These are phyloP conservation scores for Scomber japonicus DNA, from an alignment of 2,113 vertebrate genomes.

Conservation along the genomic window DNA sequence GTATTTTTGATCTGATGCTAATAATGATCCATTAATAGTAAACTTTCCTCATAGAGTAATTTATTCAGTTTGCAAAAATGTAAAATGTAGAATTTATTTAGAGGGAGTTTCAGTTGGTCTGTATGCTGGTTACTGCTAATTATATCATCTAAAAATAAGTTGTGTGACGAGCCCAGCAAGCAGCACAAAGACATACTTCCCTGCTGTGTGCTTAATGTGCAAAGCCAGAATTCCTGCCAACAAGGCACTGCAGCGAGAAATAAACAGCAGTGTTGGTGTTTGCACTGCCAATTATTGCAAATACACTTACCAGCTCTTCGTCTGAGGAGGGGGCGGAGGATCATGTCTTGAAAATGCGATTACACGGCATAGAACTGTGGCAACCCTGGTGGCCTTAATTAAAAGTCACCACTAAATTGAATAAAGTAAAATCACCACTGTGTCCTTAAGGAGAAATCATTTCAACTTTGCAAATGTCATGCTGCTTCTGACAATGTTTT, in stretches of 20 bases:
- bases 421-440: not conserved
- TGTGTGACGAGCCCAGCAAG: conserved; percentile 11
- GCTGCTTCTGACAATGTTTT: not conserved
- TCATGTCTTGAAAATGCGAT: conserved; percentile 17
- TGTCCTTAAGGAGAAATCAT: not conserved
- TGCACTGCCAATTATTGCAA: conserved; percentile 39
- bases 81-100: not conserved
- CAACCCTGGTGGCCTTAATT: conserved; percentile 30
- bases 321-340: conserved; percentile 24
- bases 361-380: not conserved
- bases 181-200: conserved; percentile 25
- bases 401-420: conserved; percentile 19
- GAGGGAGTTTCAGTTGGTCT: conserved; percentile 11
- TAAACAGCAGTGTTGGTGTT: conserved; percentile 35
- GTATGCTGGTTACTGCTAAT: conserved; percentile 38
- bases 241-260: conserved; percentile 33
- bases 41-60: not conserved
- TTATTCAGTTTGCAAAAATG: not conserved
- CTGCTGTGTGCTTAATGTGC: conserved; percentile 43
- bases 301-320: conserved; percentile 21
- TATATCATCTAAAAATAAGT: conserved; percentile 53
- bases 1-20: not conserved
- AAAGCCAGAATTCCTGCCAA: conserved; percentile 49
- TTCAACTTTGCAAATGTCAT: not conserved
- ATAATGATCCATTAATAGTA: not conserved